Evolutionary conservation across 2,888 invertebrate species (phyloP).

Genomic region (Disparrhopalites patrizii): DNA sequence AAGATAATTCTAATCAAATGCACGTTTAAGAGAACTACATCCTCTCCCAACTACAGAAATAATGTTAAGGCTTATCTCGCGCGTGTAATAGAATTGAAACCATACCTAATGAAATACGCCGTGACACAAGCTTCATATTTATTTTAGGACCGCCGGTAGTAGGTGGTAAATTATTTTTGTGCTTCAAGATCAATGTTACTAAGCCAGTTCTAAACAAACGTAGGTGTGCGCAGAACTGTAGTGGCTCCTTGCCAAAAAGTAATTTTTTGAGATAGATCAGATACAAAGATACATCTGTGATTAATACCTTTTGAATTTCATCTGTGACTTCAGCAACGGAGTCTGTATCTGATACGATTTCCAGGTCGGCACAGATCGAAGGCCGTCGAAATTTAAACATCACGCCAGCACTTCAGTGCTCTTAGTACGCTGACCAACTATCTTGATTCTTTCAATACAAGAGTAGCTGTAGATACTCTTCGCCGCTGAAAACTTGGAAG

Average conservation of each 20-base stretch:
- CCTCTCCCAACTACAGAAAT: too few species aligned
- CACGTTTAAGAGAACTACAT: too few species aligned
- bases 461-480: too few species aligned
- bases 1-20: too few species aligned
- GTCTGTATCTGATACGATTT: slow-evolving; percentile 16
- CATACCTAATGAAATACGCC: too few species aligned
- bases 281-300: not conserved
- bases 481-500: too few species aligned
- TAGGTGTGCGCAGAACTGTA: not conserved
- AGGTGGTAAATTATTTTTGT: too few species aligned
- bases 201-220: not conserved
- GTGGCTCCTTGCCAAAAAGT: not conserved
- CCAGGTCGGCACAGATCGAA: slow-evolving; percentile 16
- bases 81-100: too few species aligned
- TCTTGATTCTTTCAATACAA: slow-evolving; percentile 1
- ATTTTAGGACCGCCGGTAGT: too few species aligned
- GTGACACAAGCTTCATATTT: too few species aligned
- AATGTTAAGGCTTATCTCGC: too few species aligned
- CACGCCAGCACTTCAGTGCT: not conserved
- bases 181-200: not conserved
- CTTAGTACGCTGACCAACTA: not conserved
- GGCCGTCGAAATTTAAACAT: slow-evolving; percentile 26
- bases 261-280: not conserved
- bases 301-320: slow-evolving; percentile 21
- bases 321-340: slow-evolving; percentile 15